phyloP scores from a whole-genome alignment of 2,888 invertebrate genomes.

The Drosophila nigritarsus region DNA sequence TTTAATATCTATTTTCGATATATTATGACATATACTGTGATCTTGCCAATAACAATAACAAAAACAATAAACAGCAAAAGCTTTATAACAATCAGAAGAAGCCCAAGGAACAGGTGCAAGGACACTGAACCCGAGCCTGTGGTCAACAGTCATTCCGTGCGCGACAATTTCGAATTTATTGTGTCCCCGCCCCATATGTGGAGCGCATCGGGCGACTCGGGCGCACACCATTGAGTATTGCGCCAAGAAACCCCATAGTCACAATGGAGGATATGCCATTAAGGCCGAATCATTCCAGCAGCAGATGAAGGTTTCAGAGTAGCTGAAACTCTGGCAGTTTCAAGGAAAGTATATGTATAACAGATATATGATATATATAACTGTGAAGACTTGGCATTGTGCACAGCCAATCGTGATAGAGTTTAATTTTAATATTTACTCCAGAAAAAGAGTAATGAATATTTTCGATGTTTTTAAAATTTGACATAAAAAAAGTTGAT shows the following conservation, averaged over 20 bases:
- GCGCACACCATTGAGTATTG: constrained; percentile 93
- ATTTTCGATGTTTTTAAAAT: no score
- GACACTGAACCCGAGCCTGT: constrained; percentile 88
- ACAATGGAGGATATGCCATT: constrained; percentile 83
- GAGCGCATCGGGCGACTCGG: constrained; percentile 88
- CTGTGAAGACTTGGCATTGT: constrained; percentile 63
- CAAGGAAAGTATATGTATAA: constrained; percentile 43
- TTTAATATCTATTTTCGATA: not conserved
- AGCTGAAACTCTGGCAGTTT: constrained; percentile 64
- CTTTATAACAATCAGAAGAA: constrained; percentile 66
- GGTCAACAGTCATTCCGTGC: constrained; percentile 88
- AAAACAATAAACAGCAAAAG: constrained; percentile 43
- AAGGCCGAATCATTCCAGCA: constrained; percentile 82
- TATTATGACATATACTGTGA: not conserved
- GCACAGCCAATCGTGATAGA: constrained; percentile 49
- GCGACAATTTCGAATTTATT: constrained; percentile 86
- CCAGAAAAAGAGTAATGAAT: no score
- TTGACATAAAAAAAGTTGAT: no score
- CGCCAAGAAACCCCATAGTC: constrained; percentile 86
- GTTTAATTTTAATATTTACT: constrained; percentile 12
- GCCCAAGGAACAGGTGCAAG: constrained; percentile 69
- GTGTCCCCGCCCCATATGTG: constrained; percentile 90
- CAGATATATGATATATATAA: constrained; percentile 17
- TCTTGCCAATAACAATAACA: constrained; percentile 32
- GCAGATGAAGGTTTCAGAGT: constrained; percentile 81